Base-by-base conservation (phyloP, 2,797 vertebrate species). In the Percopsis omiscomaycus region DNA sequence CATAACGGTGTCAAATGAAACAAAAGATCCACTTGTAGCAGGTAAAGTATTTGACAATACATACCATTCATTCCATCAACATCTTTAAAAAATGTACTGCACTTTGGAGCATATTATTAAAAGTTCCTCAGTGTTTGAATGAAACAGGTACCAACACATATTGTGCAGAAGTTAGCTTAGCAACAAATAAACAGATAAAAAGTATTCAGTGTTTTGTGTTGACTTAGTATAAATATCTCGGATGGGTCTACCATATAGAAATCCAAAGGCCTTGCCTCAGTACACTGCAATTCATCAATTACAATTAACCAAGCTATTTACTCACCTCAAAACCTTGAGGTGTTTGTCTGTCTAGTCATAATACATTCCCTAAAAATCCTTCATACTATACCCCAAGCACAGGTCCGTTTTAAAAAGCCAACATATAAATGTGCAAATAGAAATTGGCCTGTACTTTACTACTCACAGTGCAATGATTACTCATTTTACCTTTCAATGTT, bases 391-490 rank as follows among this genome's bases (percentile, higher is more conserved):
- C 91, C 80, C 52, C 48, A 81, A 86, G 84, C 84, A 89, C 81
- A 88, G 81, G 82, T 82, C 84, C 82, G 51, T 71, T 59, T 84
- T 59, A 89, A 93, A 88, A 86, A 86, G 94, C 94, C 94, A 94
- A 95, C 90, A 94, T 94, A 93, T 92, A 95, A 93, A 95, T 97
- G 96, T 98, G 96, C 96, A 96, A 98, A 98, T 92, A 93, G 94
- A 92, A 96, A 96, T 92, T 91, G 92, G 93, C 95, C 95, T 95
- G 95, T 94, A 96, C 94, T 94, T 80, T 88, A 95, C 94, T 94
- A 94, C 94, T 98, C 97, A 98, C 96, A 98, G 95, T 98, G 96
- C 97, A 98, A 96, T 91, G 94, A 95, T 89, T 84, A 79, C 79
- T 86, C 75, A 75, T 86, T 71, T 87, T 80, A 82, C 78, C 75